phyloP scores from a whole-genome alignment of 2,888 invertebrate genomes.

The Brassicogethes aeneus region DNA sequence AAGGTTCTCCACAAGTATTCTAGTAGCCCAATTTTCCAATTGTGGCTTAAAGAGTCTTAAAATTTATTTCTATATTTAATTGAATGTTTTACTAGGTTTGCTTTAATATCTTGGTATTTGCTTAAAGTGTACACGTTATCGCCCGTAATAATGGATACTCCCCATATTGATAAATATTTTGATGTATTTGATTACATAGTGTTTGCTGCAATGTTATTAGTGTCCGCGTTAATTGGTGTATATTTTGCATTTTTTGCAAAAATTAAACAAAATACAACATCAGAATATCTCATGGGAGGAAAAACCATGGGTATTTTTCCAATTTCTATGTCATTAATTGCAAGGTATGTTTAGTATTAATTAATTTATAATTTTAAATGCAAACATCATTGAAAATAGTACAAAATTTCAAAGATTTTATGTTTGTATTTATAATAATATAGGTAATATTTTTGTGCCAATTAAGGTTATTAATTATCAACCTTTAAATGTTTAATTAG shows the following conservation, averaged over 20 bases:
- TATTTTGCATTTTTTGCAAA: conserved; percentile 63
- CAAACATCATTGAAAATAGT: too few species aligned
- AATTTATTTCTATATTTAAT: too few species aligned
- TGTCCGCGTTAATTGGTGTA: conserved; percentile 59
- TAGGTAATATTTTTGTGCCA: too few species aligned
- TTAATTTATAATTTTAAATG: too few species aligned
- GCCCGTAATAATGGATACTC: conserved; percentile 14
- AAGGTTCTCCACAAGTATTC: conserved; percentile 1
- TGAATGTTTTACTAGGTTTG: too few species aligned
- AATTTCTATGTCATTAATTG: conserved; percentile 68
- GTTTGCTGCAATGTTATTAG: conserved; percentile 54
- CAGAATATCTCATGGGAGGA: conserved; percentile 66
- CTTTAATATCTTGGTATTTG: too few species aligned
- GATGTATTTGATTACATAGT: conserved; percentile 57
- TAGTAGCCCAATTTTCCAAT: conserved; percentile 4
- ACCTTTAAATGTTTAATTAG: too few species aligned
- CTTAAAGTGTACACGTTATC: neutral
- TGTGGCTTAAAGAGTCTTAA: neutral
- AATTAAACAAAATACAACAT: conserved; percentile 58
- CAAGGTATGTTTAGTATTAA: conserved; percentile 56
- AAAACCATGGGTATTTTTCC: conserved; percentile 72
- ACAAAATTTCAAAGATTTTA: neutral
- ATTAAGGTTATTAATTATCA: too few species aligned
- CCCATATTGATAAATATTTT: conserved; percentile 38
- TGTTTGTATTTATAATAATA: neutral